Conservation (phyloP, 2,113 vertebrate genomes). For the Ornithorhynchus anatinus region DNA sequence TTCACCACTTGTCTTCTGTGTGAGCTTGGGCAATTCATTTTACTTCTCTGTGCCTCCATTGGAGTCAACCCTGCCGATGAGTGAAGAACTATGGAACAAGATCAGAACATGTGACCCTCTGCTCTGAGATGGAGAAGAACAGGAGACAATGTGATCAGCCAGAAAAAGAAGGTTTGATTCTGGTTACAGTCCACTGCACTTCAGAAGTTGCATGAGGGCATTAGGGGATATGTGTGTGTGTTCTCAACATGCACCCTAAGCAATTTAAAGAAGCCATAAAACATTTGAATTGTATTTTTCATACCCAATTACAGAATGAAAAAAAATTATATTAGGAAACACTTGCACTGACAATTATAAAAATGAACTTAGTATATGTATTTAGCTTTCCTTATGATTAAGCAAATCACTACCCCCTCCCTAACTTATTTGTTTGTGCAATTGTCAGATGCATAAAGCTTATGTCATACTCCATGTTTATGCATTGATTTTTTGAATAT, state of each 20-base stretch:
- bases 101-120: neutral
- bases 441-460: conserved; percentile 58
- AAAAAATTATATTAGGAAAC: neutral
- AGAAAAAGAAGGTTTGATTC: neutral
- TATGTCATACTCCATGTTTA: conserved; percentile 44
- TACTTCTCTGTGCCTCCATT: too few species aligned
- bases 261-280: neutral
- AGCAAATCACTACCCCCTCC: conserved; percentile 34
- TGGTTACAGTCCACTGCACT: neutral
- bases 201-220: neutral
- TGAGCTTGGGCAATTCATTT: too few species aligned
- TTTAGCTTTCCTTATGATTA: conserved; percentile 44
- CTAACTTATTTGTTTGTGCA: conserved; percentile 40
- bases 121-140: too few species aligned
- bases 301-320: neutral
- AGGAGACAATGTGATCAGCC: neutral
- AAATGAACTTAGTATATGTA: neutral
- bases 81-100: neutral
- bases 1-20: too few species aligned
- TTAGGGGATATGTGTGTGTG: neutral
- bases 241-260: neutral
- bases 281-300: neutral
- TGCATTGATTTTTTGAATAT: conserved; percentile 64
- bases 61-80: neutral
- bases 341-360: neutral